Evolutionary conservation across 1,140 invertebrate genomes (phyloP).

Genomic region (Lanistes nyassanus): DNA sequence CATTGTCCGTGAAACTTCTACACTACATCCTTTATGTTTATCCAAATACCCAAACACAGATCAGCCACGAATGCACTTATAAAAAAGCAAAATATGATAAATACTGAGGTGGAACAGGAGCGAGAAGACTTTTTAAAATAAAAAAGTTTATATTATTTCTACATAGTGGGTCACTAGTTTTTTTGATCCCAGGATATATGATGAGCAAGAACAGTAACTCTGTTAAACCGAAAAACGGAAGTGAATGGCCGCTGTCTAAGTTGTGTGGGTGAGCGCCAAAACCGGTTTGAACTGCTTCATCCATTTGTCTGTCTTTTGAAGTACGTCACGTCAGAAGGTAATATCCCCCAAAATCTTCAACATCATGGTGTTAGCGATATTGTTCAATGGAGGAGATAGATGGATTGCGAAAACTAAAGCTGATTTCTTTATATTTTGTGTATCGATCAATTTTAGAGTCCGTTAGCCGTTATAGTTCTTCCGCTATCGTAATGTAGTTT

Average conservation of each 20-base stretch:
- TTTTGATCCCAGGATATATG: not conserved
- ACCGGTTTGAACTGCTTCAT: slow-evolving; percentile 32
- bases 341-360: slow-evolving; percentile 3
- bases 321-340: slow-evolving; percentile 1
- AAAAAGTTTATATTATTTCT: not conserved
- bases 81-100: too few species aligned
- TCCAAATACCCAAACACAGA: too few species aligned
- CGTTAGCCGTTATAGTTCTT: not conserved
- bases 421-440: not conserved
- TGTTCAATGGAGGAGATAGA: not conserved
- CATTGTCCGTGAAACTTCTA: too few species aligned
- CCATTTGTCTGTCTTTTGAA: slow-evolving; percentile 10
- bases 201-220: slow-evolving; percentile 2
- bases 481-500: too few species aligned
- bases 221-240: not conserved
- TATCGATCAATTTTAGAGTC: not conserved
- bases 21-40: too few species aligned
- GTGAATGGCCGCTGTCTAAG: slow-evolving; percentile 7
- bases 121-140: not conserved
- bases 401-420: not conserved
- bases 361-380: not conserved
- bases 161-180: not conserved
- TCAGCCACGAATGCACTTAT: too few species aligned
- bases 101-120: too few species aligned
- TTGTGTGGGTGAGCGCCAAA: slow-evolving; percentile 25